Evolutionary conservation across 2,888 invertebrate species (phyloP).

Genomic region (Pharmacophagus antenor): DNA sequence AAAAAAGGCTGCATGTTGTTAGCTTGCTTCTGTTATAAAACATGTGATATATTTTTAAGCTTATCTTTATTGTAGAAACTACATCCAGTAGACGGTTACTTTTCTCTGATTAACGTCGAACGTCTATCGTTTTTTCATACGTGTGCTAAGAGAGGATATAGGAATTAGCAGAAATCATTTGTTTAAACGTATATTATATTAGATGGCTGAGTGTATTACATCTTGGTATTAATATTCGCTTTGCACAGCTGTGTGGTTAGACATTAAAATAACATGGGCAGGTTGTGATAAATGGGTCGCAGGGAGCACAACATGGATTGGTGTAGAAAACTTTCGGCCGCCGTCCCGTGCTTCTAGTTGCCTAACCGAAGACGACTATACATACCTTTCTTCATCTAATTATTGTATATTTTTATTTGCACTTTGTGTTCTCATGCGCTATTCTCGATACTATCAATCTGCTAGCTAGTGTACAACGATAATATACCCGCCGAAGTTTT

Average conservation of each 20-base stretch:
- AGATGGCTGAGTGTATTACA: constrained; percentile 30
- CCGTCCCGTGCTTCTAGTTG: constrained; percentile 79
- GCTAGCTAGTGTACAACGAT: constrained; percentile 43
- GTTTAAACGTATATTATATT: constrained; percentile 18
- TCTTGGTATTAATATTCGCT: constrained; percentile 31
- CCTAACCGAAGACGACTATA: constrained; percentile 62
- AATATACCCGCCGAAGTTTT: constrained; percentile 35
- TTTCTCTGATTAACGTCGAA: constrained; percentile 19
- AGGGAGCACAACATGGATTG: constrained; percentile 62
- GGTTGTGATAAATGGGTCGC: constrained; percentile 54
- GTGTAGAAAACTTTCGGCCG: constrained; percentile 56
- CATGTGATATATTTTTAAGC: constrained; percentile 18
- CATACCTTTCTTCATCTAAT: constrained; percentile 51
- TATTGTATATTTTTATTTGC: constrained; percentile 34
- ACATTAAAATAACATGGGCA: constrained; percentile 42
- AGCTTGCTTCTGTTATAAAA: constrained; percentile 30
- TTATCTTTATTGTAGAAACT: constrained; percentile 26
- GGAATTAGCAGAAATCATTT: constrained; percentile 20
- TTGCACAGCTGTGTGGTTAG: constrained; percentile 44
- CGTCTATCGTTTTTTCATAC: constrained; percentile 15
- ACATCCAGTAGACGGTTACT: constrained; percentile 23
- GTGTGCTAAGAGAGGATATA: background rate
- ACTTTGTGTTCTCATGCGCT: constrained; percentile 61
- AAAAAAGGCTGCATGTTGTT: constrained; percentile 28
- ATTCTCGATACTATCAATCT: constrained; percentile 53